A percentile compares a stretch with the other conserved stretches of the same genome.
Evolutionary conservation across 2,113 vertebrate species (phyloP).

Genomic region (Gobius niger): DNA sequence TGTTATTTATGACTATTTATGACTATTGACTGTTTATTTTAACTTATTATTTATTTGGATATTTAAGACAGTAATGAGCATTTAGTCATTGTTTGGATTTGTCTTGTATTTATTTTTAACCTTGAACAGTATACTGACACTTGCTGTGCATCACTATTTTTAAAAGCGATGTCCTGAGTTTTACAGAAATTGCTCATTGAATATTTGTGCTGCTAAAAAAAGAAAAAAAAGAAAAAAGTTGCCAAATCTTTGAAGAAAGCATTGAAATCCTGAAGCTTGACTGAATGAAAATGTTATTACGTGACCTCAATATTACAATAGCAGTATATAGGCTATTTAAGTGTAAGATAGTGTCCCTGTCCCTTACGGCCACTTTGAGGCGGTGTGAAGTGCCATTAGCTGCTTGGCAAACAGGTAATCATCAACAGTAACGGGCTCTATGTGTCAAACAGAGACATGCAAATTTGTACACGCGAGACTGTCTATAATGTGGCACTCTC

Average conservation of each 20-base stretch:
- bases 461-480: slow-evolving; percentile 47
- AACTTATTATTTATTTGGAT: slow-evolving; percentile 1
- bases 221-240: slow-evolving; percentile 23
- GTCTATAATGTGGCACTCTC: slow-evolving; percentile 26
- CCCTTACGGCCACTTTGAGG: slow-evolving; percentile 32
- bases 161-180: slow-evolving; percentile 25
- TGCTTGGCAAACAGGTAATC: slow-evolving; percentile 28
- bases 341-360: slow-evolving; percentile 32
- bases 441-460: slow-evolving; percentile 25
- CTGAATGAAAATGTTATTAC: slow-evolving; percentile 11
- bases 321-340: slow-evolving; percentile 8
- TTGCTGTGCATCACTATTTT: slow-evolving; percentile 14
- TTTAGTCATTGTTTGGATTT: not conserved
- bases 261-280: slow-evolving; percentile 27
- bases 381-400: slow-evolving; percentile 58
- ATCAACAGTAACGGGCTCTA: not conserved
- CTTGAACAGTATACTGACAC: slow-evolving; percentile 29
- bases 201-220: slow-evolving; percentile 22
- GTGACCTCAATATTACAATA: slow-evolving; percentile 26
- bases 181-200: slow-evolving; percentile 10
- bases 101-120: not conserved
- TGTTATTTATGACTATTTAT: slow-evolving; percentile 8
- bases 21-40: not conserved
- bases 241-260: slow-evolving; percentile 54
- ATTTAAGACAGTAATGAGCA: not conserved